These are phyloP conservation scores for Vanessa tameamea DNA, from an alignment of 1,140 invertebrate genomes.

Conservation along the genomic window DNA sequence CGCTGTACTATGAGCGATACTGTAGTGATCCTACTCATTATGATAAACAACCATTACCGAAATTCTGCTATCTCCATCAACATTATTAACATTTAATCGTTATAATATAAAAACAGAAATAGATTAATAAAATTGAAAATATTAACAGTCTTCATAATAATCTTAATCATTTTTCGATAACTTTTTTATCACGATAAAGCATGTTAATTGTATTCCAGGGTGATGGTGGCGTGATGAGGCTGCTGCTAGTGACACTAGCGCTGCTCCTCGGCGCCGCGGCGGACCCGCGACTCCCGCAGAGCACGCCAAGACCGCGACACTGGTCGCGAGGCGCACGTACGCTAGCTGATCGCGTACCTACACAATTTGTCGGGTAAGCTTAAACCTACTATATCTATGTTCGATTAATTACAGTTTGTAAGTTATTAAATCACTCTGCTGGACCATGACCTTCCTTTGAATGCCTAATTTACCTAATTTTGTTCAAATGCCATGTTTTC, in stretches of 20 bases:
- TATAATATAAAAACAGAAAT: no score
- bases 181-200: background rate
- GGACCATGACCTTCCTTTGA: no score
- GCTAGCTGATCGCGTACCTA: constrained; percentile 54
- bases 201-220: constrained; percentile 46
- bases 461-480: no score
- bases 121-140: no score
- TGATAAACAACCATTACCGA: constrained; percentile 3
- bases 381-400: no score
- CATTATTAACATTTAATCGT: background rate
- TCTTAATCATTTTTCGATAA: background rate
- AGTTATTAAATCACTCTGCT: no score
- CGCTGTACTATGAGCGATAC: constrained; percentile 26
- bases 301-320: constrained; percentile 56
- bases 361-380: constrained; percentile 69
- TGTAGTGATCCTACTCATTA: constrained; percentile 21
- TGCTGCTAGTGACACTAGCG: constrained; percentile 54
- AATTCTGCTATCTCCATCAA: background rate
- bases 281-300: constrained; percentile 49
- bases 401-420: no score
- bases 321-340: constrained; percentile 61
- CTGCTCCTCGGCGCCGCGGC: constrained; percentile 49
- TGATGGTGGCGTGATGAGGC: constrained; percentile 73
- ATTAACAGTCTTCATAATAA: no score
- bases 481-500: no score